Percentiles rank a stretch among this genome's conserved stretches.
These are phyloP conservation scores for Epiperipatus broadwayi DNA, from an alignment of 2,888 invertebrate species.

Conservation along the genomic window DNA sequence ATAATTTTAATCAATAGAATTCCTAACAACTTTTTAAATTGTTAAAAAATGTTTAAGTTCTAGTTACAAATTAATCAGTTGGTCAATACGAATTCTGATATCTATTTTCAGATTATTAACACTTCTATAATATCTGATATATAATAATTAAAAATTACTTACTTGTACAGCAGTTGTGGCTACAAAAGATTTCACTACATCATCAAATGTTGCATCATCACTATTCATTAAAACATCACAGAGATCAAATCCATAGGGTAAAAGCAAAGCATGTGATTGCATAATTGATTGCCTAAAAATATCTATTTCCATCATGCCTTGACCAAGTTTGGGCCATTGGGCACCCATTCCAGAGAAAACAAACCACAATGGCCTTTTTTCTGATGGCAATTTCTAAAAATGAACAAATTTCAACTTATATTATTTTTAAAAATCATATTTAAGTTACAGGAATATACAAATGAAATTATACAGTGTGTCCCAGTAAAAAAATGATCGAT, in stretches of 20 bases:
- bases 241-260: constrained; percentile 62
- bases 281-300: constrained; percentile 56
- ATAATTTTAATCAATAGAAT: too few relatives aligned
- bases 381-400: constrained; percentile 28
- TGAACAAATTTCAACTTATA: too few relatives aligned
- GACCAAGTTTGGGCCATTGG: constrained; percentile 92
- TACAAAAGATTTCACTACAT: constrained; percentile 72
- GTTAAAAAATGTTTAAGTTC: too few relatives aligned
- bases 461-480: too few relatives aligned
- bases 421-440: neutral
- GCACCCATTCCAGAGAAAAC: constrained; percentile 96
- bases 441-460: too few relatives aligned
- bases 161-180: constrained; percentile 86
- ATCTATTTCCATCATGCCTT: constrained; percentile 59
- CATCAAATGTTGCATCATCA: constrained; percentile 55
- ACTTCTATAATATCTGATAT: too few relatives aligned
- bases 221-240: constrained; percentile 53
- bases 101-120: too few relatives aligned
- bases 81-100: too few relatives aligned
- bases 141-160: too few relatives aligned
- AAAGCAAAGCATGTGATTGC: constrained; percentile 52
- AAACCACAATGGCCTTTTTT: constrained; percentile 70
- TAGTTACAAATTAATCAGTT: too few relatives aligned
- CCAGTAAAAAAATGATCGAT: too few relatives aligned
- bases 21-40: too few relatives aligned